Evolutionary conservation across 1,140 invertebrate species (phyloP).

Genomic region (Hylaeus volcanicus): DNA sequence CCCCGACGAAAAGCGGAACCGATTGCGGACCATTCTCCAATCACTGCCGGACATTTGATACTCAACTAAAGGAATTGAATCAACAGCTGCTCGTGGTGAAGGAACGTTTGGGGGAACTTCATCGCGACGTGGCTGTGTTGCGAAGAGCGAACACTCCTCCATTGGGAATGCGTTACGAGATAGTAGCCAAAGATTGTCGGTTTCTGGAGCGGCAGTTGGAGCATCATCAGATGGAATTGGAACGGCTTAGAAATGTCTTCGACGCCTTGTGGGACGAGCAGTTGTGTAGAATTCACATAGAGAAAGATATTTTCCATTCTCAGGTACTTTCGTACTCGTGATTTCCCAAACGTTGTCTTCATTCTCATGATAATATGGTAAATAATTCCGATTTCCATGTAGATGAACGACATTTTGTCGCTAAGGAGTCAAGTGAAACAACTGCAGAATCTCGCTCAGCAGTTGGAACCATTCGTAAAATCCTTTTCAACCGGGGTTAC

Average conservation of each 20-base stretch:
- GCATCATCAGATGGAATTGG: conserved; percentile 84
- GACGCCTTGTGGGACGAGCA: conserved; percentile 87
- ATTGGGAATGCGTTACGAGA: conserved; percentile 81
- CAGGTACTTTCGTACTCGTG: conserved; percentile 74
- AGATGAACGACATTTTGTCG: conserved; percentile 86
- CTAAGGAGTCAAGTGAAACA: conserved; percentile 85
- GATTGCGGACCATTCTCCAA: conserved; percentile 83
- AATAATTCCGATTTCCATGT: conserved; percentile 13
- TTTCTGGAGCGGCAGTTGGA: conserved; percentile 84
- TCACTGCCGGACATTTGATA: conserved; percentile 85
- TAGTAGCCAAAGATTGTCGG: conserved; percentile 83
- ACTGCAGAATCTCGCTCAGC: conserved; percentile 83
- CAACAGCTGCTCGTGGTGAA: conserved; percentile 84
- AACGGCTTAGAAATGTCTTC: conserved; percentile 83
- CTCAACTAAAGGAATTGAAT: conserved; percentile 84
- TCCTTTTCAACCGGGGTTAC: conserved; percentile 79
- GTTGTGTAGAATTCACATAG: conserved; percentile 84
- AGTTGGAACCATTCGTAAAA: conserved; percentile 85
- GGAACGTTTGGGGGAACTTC: conserved; percentile 84
- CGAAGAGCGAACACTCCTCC: conserved; percentile 83
- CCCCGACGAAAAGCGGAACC: conserved; percentile 64
- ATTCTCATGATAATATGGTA: background rate
- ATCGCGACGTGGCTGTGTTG: conserved; percentile 83
- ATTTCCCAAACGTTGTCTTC: background rate
- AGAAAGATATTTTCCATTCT: conserved; percentile 86